A percentile compares a stretch with the other conserved stretches of the same genome.
These are phyloP conservation scores for Chanos chanos DNA, from an alignment of 2,797 vertebrate species.

Conservation along the genomic window DNA sequence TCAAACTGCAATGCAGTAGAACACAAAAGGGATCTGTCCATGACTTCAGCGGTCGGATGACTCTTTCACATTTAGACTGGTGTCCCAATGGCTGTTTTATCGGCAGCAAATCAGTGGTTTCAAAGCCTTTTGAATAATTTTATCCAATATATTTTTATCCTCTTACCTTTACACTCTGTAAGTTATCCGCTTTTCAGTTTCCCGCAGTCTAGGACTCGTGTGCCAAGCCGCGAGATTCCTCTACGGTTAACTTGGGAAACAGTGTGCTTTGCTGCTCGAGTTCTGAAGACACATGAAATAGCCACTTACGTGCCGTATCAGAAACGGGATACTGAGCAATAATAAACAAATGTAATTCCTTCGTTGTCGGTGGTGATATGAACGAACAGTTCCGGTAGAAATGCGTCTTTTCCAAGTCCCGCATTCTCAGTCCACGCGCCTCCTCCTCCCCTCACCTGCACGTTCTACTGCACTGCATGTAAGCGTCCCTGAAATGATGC, in stretches of 20 bases:
- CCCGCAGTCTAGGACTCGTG: slow-evolving; percentile 67
- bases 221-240: slow-evolving; percentile 68
- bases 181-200: slow-evolving; percentile 38
- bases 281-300: slow-evolving; percentile 40
- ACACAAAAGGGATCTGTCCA: slow-evolving; percentile 60
- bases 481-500: slow-evolving; percentile 87
- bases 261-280: slow-evolving; percentile 50
- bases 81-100: slow-evolving; percentile 35
- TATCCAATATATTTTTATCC: slow-evolving; percentile 21
- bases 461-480: slow-evolving; percentile 79
- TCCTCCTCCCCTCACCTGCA: slow-evolving; percentile 82
- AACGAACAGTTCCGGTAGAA: slow-evolving; percentile 60
- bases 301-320: neutral
- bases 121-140: slow-evolving; percentile 39
- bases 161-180: slow-evolving; percentile 60
- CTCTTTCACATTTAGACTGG: slow-evolving; percentile 36
- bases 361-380: slow-evolving; percentile 42
- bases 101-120: slow-evolving; percentile 29
- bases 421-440: slow-evolving; percentile 79
- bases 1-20: slow-evolving; percentile 81
- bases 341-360: slow-evolving; percentile 53
- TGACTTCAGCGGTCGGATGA: slow-evolving; percentile 54
- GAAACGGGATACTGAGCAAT: slow-evolving; percentile 10
- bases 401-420: slow-evolving; percentile 71
- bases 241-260: slow-evolving; percentile 62